Evolutionary conservation across 2,888 invertebrate species (phyloP).

Genomic region (Heliconius sara): DNA sequence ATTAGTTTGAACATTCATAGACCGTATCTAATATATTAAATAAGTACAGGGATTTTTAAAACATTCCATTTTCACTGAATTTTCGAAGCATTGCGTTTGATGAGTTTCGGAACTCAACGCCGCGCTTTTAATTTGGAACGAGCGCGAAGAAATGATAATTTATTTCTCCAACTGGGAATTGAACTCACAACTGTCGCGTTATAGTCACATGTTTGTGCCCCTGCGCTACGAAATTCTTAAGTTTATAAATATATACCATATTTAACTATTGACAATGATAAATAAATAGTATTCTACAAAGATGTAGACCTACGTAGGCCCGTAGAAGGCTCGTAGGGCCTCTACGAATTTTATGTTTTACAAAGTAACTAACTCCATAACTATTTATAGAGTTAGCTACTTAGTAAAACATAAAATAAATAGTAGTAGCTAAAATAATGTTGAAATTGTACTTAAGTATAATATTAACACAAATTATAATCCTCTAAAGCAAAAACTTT

Average conservation of each 20-base stretch:
- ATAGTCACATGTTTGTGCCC: no score
- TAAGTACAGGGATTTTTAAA: background rate
- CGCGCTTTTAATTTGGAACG: no score
- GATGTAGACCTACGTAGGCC: background rate
- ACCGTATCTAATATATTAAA: background rate
- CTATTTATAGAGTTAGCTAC: no score
- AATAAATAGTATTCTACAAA: background rate
- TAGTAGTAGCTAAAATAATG: background rate
- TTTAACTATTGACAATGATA: background rate
- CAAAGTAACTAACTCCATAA: no score
- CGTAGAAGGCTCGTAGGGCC: constrained; percentile 3
- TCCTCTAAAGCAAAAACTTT: background rate
- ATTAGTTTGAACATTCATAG: background rate
- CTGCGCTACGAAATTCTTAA: no score
- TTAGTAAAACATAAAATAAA: no score
- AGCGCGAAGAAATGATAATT: no score
- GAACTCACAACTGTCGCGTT: no score
- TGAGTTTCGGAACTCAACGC: no score
- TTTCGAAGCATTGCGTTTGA: no score
- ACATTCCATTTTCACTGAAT: no score
- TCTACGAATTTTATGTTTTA: background rate
- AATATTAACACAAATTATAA: background rate
- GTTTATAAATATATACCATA: background rate
- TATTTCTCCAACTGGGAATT: no score
- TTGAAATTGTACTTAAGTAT: background rate